Evolutionary conservation across 2,888 invertebrate species (phyloP).

Genomic region (Ectropis crepuscularia): DNA sequence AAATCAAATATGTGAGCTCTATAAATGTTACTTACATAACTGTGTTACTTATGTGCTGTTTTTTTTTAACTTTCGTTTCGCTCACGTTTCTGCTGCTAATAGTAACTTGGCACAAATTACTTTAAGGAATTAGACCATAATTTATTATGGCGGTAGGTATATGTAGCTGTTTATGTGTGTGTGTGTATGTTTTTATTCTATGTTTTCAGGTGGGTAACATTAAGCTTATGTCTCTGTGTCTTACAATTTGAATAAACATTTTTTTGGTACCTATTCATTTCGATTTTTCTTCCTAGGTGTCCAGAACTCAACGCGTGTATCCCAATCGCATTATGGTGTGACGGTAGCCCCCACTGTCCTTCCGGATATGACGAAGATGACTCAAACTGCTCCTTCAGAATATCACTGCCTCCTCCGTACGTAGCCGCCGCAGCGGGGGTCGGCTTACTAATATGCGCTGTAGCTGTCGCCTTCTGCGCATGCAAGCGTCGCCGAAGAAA

Average conservation of each 20-base stretch:
- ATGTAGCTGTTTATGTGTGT: no score
- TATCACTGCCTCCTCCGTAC: constrained; percentile 87
- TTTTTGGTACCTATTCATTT: not conserved
- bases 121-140: no score
- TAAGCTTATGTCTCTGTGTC: no score
- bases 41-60: no score
- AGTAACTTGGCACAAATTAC: no score
- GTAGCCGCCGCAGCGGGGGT: constrained; percentile 87
- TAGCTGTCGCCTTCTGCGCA: constrained; percentile 85
- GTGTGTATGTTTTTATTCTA: no score
- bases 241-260: not conserved
- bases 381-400: constrained; percentile 89
- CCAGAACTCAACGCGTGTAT: constrained; percentile 93
- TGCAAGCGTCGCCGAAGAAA: constrained; percentile 85
- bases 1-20: no score
- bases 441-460: constrained; percentile 84
- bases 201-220: no score
- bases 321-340: constrained; percentile 91
- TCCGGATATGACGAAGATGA: constrained; percentile 93
- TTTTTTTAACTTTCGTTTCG: no score
- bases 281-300: constrained; percentile 80
- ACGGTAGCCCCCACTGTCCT: constrained; percentile 91
- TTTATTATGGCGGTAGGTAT: no score
- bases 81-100: no score
- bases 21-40: no score